A percentile compares a stretch with the other conserved stretches of the same genome.
Evolutionary conservation across 2,888 invertebrate genomes (phyloP).

Genomic region (Drosophila colorata): DNA sequence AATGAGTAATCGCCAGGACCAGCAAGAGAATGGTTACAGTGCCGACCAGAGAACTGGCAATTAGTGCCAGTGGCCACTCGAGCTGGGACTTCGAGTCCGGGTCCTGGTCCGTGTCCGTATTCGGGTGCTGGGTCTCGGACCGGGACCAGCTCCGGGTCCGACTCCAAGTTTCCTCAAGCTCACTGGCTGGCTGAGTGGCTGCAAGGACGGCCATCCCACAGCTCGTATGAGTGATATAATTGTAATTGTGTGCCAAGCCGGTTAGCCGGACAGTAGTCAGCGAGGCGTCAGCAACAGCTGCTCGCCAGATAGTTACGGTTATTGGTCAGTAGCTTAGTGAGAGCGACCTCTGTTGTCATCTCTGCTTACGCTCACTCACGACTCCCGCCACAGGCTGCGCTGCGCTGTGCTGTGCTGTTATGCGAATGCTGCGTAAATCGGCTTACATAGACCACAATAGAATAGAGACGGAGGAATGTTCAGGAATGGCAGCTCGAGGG

Average conservation of each 20-base stretch:
- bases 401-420: no score
- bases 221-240: conserved; percentile 48
- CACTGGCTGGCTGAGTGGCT: conserved; percentile 7
- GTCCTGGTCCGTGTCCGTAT: neutral
- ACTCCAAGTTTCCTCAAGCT: neutral
- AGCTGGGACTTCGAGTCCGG: no score
- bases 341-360: neutral
- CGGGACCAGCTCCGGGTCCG: neutral
- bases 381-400: neutral
- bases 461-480: no score
- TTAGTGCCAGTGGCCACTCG: conserved; percentile 33
- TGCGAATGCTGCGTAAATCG: neutral
- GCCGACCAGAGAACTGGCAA: conserved; percentile 39
- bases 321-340: neutral
- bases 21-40: conserved; percentile 10
- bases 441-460: neutral
- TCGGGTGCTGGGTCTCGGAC: no score
- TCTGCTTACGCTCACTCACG: neutral
- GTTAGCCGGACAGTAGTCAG: conserved; percentile 2
- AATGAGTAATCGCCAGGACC: conserved; percentile 59
- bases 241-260: conserved; percentile 15
- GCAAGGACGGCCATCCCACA: conserved; percentile 4
- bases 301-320: conserved; percentile 5
- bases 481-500: no score
- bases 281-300: conserved; percentile 1